A percentile compares a stretch with the other conserved stretches of the same genome.
Conservation (phyloP, 2,888 invertebrate species). For the Aricia artaxerxes region DNA sequence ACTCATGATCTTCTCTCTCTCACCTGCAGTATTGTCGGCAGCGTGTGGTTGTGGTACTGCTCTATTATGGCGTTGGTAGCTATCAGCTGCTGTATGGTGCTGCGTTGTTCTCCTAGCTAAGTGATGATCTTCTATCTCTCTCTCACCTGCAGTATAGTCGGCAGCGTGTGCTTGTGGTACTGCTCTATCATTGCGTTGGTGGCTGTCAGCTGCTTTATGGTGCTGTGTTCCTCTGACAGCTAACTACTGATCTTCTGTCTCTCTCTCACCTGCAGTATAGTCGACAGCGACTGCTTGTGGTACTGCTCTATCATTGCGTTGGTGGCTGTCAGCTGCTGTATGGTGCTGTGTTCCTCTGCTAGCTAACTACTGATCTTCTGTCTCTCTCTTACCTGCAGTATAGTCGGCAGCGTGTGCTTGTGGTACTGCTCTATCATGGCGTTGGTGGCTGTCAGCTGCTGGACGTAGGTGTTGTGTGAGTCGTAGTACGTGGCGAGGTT, state of each 20-base stretch:
- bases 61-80: conserved; percentile 96
- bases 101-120: not conserved
- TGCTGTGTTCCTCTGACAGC: conserved; percentile 52
- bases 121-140: not conserved
- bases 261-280: conserved; percentile 86
- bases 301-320: conserved; percentile 96
- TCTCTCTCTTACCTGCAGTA: conserved; percentile 83
- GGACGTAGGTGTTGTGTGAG: conserved; percentile 95
- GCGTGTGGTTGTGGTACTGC: conserved; percentile 90
- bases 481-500: conserved; percentile 90
- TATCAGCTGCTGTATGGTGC: conserved; percentile 92
- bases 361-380: not conserved
- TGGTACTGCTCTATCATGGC: conserved; percentile 95
- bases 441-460: conserved; percentile 95
- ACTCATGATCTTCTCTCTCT: conserved; percentile 36
- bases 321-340: conserved; percentile 94
- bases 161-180: conserved; percentile 92
- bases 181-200: conserved; percentile 96
- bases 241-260: not conserved
- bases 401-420: conserved; percentile 90
- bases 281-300: conserved; percentile 91
- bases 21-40: conserved; percentile 92
- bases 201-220: conserved; percentile 94
- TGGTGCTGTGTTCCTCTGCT: conserved; percentile 72
- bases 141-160: conserved; percentile 88